These are phyloP conservation scores for Itoplectis maculator DNA, from an alignment of 2,888 invertebrate species.

Conservation along the genomic window DNA sequence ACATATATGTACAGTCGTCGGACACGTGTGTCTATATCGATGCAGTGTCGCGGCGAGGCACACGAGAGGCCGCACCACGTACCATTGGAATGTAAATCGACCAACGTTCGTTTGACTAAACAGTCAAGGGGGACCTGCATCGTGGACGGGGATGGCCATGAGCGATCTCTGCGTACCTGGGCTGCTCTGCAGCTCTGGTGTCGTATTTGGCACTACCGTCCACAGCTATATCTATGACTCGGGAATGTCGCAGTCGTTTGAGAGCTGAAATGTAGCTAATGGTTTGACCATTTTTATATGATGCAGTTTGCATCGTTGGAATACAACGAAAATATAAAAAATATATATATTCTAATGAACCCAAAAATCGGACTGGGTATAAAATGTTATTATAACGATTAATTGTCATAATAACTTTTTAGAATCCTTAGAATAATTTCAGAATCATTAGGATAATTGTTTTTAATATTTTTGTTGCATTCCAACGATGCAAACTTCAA, in stretches of 20 bases:
- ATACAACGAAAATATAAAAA: conserved; percentile 44
- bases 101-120: conserved; percentile 81
- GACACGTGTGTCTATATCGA: conserved; percentile 42
- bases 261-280: conserved; percentile 50
- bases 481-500: too few species aligned
- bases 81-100: conserved; percentile 82
- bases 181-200: background rate
- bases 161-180: conserved; percentile 38
- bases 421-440: too few species aligned
- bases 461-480: too few species aligned
- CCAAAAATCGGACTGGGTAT: too few species aligned
- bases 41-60: conserved; percentile 29
- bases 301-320: too few species aligned
- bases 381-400: too few species aligned
- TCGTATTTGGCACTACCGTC: conserved; percentile 10
- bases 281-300: conserved; percentile 46
- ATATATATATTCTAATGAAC: too few species aligned
- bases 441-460: too few species aligned
- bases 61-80: conserved; percentile 66
- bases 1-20: conserved; percentile 51
- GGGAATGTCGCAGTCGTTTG: conserved; percentile 25
- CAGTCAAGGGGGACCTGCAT: conserved; percentile 75
- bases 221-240: conserved; percentile 2
- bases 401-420: too few species aligned
- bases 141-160: conserved; percentile 49